phyloP scores from a whole-genome alignment of 2,797 vertebrate species.

The Adelosebastes latens region DNA sequence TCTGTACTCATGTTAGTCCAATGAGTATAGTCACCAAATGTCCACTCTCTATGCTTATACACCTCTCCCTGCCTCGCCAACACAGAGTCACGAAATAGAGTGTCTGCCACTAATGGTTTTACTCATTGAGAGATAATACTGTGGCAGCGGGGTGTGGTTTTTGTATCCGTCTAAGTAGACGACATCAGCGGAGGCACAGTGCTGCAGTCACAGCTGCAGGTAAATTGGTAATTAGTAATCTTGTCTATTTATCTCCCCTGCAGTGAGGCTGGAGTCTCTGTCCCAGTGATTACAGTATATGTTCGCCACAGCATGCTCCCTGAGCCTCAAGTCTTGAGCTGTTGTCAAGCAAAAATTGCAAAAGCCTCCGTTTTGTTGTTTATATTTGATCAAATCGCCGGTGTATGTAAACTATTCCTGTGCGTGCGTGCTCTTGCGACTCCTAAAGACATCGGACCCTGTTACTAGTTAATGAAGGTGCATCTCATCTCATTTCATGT shows the following conservation, averaged over 20 bases:
- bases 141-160: constrained; percentile 41
- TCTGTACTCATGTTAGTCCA: not conserved
- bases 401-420: constrained; percentile 22
- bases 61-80: not conserved
- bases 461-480: constrained; percentile 40
- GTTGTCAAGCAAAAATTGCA: constrained; percentile 20
- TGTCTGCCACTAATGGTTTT: constrained; percentile 44
- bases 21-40: not conserved
- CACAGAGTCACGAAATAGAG: constrained; percentile 16
- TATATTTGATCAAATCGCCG: constrained; percentile 45
- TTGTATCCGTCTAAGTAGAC: constrained; percentile 40
- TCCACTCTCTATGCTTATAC: constrained; percentile 2
- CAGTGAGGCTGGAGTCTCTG: constrained; percentile 54
- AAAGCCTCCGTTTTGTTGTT: constrained; percentile 26
- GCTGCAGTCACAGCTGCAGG: constrained; percentile 66
- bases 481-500: constrained; percentile 54
- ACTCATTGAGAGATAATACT: constrained; percentile 57
- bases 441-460: constrained; percentile 19
- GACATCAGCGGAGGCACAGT: constrained; percentile 38
- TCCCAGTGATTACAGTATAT: constrained; percentile 55
- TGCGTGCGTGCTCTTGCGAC: not conserved
- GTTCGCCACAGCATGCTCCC: constrained; percentile 31
- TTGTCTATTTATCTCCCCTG: constrained; percentile 69
- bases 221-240: constrained; percentile 78
- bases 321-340: constrained; percentile 35